Evolutionary conservation across 2,888 invertebrate species (phyloP).

Genomic region (Rhimphoctona megacephalus): DNA sequence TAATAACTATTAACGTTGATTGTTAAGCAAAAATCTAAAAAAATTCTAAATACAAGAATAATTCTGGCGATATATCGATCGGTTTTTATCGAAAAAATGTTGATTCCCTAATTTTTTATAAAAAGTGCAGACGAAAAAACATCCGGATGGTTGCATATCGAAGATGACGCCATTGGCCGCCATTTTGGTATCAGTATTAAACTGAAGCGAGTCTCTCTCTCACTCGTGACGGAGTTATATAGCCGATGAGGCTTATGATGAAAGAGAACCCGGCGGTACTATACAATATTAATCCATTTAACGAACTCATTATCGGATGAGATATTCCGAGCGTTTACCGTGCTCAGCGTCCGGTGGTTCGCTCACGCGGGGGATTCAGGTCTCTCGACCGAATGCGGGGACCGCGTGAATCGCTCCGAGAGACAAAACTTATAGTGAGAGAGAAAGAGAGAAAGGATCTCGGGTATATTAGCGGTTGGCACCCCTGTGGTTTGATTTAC

Average conservation of each 20-base stretch:
- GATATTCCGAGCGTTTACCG: constrained; percentile 83
- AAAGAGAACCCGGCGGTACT: constrained; percentile 37
- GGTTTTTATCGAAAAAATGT: too few relatives aligned
- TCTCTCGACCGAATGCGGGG: constrained; percentile 57
- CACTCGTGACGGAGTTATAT: neutral
- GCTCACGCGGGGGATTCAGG: constrained; percentile 65
- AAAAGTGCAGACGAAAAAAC: neutral
- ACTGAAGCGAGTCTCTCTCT: neutral
- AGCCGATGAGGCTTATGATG: constrained; percentile 29
- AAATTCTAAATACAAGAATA: too few relatives aligned
- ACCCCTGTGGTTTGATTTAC: constrained; percentile 84
- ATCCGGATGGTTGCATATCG: neutral
- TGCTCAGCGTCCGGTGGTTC: constrained; percentile 71
- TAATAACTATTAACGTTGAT: too few relatives aligned
- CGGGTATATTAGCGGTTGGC: constrained; percentile 83
- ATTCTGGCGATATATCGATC: too few relatives aligned
- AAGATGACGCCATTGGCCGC: constrained; percentile 34
- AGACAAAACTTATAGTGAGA: constrained; percentile 15
- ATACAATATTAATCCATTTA: constrained; percentile 83
- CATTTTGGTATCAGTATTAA: constrained; percentile 52
- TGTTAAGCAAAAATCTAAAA: too few relatives aligned
- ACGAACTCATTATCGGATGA: constrained; percentile 84
- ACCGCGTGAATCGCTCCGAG: constrained; percentile 50
- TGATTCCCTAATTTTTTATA: neutral
- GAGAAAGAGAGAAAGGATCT: constrained; percentile 60